Base-by-base conservation (phyloP, 2,113 vertebrate genomes). In the Epinephelus lanceolatus region DNA sequence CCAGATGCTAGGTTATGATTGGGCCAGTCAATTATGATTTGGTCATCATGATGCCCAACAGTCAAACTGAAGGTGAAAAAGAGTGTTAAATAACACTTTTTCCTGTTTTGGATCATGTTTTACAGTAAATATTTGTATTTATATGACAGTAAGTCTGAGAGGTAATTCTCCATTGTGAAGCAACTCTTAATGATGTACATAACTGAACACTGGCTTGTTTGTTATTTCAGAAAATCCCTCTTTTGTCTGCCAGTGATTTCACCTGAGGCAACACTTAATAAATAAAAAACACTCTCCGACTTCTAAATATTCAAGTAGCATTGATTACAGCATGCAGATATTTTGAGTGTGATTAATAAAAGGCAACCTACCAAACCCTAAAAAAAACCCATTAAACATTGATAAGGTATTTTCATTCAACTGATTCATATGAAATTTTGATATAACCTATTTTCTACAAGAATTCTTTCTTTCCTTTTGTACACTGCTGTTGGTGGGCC, bases 391-490 rank as follows among this genome's bases (percentile, higher is more conserved):
- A 6, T 62, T 23, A 76, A 47, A 53, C 0, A 30, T 6, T 52
- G 17, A 66, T 52, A 1, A 23, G 6, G 59, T 37, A 13, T 19
- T 42, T 45, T 9, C 33, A 40, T 42, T 52, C 14, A 15, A 17
- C n/a, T 23, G 10, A 68, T 69, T 40, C 33, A 45, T 49, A 57
- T 65, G 3, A n/a, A 33, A 59, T n/a, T 62, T 68, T 37, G 27
- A 76, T 69, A 69, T 49, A 82, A 65, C 57, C 71, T 23, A 53
- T 80, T 63, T 78, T 68, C 49, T 59, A 3, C 18, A 17, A 11
- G 45, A 27, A 27, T 37, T 51, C 11, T 53, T 65, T 47, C n/a
- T 49, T 42, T 52, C 23, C 5, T 42, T 63, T 23, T 17, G 45
- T 19, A 5, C 14, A 19, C 15, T 57, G 14, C 30, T 30, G 7